Base-by-base conservation (phyloP, 2,113 vertebrate species). In the Lepus timidus region DNA sequence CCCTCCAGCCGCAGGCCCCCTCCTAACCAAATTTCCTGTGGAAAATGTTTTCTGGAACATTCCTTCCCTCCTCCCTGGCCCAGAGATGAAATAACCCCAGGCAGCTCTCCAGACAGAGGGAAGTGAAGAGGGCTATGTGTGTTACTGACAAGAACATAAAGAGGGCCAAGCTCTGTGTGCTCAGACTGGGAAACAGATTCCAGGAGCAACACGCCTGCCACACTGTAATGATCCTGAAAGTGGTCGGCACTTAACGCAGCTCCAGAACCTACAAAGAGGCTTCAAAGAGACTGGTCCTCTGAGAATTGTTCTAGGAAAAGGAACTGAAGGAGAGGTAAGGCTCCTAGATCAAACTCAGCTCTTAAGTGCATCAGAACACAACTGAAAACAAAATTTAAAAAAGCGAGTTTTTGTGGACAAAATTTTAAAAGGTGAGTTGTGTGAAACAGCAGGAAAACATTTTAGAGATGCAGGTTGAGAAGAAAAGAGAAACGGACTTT, bases 341-440 rank as follows among this genome's bases (percentile, higher is more conserved):
- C 74, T 85, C 90, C 52, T 36, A 94, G 87, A 93, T 95, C 90
- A 96, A 90, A 93, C 64, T 65, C 64, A 49, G 73, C 64, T 95
- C 90, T 95, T 94, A 96, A 96, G 19, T 87, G 92, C 90, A 97
- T 97, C 81, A 90, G 75, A 31, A 68, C 55, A 92, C 83, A 97
- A 84, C 31, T 64, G 51, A 27, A 29, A 39, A 90, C 84, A 49
- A 58, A 62, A 49, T 44, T 44, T 44, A 44, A 44, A 44, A 44
- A 44, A 44, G 44, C 44, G 1, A 44, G 44, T 44, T 44, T 44
- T 44, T 44, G 44, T 44, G 44, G 44, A 8, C 6, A 70, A 33
- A 70, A 33, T 70, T 52, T 76, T 33, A 64, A 79, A 85, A 90
- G 49, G 20, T 6, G 62, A 71, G 39, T 85, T 95, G 80, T 89